A percentile compares a stretch with the other conserved stretches of the same genome.
Evolutionary conservation across 2,888 invertebrate genomes (phyloP).

Genomic region (Tanytarsus gracilentus): DNA sequence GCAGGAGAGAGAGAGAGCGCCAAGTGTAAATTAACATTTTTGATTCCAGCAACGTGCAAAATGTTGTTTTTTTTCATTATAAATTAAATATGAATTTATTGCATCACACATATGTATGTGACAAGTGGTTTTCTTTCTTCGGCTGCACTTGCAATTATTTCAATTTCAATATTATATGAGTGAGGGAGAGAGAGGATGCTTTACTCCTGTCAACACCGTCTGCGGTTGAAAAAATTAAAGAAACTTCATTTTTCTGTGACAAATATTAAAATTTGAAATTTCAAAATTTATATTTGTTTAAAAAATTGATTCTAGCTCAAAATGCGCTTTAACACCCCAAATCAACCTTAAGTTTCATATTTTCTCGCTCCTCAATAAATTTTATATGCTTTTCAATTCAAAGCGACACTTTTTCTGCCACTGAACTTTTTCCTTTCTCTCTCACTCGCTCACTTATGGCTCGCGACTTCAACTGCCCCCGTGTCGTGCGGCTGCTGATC

Average conservation of each 20-base stretch:
- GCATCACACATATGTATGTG: constrained; percentile 28
- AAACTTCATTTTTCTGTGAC: too few relatives aligned
- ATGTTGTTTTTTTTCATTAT: constrained; percentile 23
- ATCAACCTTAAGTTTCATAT: constrained; percentile 13
- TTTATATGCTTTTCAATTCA: constrained; percentile 17
- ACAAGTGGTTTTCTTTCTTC: constrained; percentile 28
- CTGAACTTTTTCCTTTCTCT: constrained; percentile 16
- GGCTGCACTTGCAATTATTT: constrained; percentile 11
- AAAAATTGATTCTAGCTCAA: too few relatives aligned
- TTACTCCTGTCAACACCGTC: too few relatives aligned
- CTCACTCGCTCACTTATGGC: too few relatives aligned
- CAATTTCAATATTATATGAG: too few relatives aligned
- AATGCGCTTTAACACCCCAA: too few relatives aligned
- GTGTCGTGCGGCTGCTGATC: neutral
- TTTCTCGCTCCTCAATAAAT: constrained; percentile 21
- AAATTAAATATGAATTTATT: constrained; percentile 26
- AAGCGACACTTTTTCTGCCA: constrained; percentile 23
- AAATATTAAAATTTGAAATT: too few relatives aligned
- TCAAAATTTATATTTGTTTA: too few relatives aligned
- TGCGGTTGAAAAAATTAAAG: too few relatives aligned
- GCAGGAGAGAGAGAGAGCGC: neutral
- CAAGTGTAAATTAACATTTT: constrained; percentile 19
- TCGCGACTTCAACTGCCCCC: constrained; percentile 11
- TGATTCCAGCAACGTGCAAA: constrained; percentile 4
- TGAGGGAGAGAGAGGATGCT: too few relatives aligned